These are phyloP conservation scores for Microctonus hyperodae DNA, from an alignment of 2,888 invertebrate genomes.

Conservation along the genomic window DNA sequence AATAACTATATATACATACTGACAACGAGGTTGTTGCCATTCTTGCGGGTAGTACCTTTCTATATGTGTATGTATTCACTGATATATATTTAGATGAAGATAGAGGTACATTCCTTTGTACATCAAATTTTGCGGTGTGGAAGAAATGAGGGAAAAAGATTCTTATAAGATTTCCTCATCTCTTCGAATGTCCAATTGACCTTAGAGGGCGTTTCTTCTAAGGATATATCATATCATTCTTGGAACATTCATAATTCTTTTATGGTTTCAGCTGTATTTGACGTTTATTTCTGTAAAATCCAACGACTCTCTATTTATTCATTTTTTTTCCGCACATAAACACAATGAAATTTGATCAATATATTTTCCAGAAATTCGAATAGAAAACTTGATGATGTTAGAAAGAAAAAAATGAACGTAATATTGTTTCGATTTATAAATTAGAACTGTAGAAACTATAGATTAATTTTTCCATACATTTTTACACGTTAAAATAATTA, in stretches of 20 bases:
- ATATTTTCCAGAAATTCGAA: neutral
- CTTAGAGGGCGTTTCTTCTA: neutral
- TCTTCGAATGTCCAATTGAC: neutral
- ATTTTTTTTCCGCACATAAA: neutral
- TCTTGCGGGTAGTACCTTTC: neutral
- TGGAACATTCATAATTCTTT: neutral
- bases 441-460: too few relatives aligned
- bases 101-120: neutral
- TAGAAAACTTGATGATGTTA: neutral
- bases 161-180: neutral
- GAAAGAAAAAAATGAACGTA: too few relatives aligned
- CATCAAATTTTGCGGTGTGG: neutral
- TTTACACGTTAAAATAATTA: neutral
- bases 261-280: neutral
- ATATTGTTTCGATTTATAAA: too few relatives aligned
- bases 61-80: neutral
- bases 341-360: neutral
- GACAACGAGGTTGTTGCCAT: neutral
- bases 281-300: neutral
- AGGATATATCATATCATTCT: neutral
- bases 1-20: neutral
- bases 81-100: neutral
- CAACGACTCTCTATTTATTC: neutral
- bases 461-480: too few relatives aligned
- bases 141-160: neutral